Conservation (phyloP, 1,140 invertebrate genomes). For the Teleopsis dalmanni region DNA sequence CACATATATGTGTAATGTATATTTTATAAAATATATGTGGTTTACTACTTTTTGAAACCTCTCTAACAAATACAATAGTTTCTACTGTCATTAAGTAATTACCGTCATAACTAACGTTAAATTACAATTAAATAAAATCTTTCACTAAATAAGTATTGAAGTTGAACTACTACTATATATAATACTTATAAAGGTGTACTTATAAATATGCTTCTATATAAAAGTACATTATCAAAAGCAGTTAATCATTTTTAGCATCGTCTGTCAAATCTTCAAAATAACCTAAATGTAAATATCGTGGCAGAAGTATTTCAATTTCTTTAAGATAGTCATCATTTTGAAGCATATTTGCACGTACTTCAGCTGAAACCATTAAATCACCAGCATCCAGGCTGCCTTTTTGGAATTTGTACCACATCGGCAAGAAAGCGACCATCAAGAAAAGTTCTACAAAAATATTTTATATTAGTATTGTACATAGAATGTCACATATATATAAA, state of each 20-base stretch:
- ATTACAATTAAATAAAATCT: too few relatives aligned
- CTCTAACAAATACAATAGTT: too few relatives aligned
- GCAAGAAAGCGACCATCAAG: neutral
- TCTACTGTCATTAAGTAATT: too few relatives aligned
- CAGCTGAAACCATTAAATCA: neutral
- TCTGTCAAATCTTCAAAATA: neutral
- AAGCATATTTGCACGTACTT: neutral
- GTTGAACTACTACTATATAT: too few relatives aligned
- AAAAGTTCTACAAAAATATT: neutral
- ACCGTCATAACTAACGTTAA: too few relatives aligned
- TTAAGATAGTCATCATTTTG: neutral
- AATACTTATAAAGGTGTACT: too few relatives aligned
- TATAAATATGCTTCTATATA: neutral
- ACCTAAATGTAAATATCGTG: neutral
- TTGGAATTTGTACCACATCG: neutral
- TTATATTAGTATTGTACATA: too few relatives aligned
- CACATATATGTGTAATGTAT: too few relatives aligned
- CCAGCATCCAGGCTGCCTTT: neutral
- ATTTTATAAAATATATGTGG: too few relatives aligned
- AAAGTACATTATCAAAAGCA: neutral
- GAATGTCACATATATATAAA: neutral
- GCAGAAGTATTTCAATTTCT: neutral
- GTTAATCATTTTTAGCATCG: neutral
- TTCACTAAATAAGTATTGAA: too few relatives aligned
- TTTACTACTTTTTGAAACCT: too few relatives aligned